Conservation (phyloP, 2,888 invertebrate species). For the Noctua fimbriata region DNA sequence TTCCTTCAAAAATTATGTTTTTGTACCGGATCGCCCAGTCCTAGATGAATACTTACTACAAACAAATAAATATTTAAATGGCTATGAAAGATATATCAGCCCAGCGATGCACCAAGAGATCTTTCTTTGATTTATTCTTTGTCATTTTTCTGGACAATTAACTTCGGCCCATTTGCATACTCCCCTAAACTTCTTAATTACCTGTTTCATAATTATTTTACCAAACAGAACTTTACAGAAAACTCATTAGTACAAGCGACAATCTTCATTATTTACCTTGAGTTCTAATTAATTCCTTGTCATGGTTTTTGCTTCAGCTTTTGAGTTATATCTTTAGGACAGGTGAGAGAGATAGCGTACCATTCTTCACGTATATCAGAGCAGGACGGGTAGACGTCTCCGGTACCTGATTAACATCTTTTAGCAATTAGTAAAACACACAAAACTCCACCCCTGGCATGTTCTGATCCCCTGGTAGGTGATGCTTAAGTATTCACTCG, state of each 20-base stretch:
- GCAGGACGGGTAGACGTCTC: constrained; percentile 78
- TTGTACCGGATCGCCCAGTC: not conserved
- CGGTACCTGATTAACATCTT: constrained; percentile 90
- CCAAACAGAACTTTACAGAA: constrained; percentile 78
- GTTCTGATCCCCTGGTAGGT: constrained; percentile 89
- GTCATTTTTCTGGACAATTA: constrained; percentile 79
- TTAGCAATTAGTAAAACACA: constrained; percentile 92
- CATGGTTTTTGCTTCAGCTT: constrained; percentile 90
- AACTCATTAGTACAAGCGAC: constrained; percentile 89
- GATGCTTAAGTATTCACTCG: constrained; percentile 89
- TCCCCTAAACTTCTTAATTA: constrained; percentile 86
- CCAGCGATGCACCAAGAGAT: constrained; percentile 18
- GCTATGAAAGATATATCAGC: not conserved
- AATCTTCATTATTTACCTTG: constrained; percentile 90
- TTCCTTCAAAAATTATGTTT: not conserved
- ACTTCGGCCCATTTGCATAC: constrained; percentile 77
- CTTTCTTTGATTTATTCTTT: constrained; percentile 42
- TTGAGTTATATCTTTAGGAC: constrained; percentile 87
- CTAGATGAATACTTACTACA: not conserved
- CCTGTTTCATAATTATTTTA: constrained; percentile 86
- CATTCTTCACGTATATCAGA: constrained; percentile 61
- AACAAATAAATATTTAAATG: constrained; percentile 2
- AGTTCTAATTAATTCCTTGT: constrained; percentile 90
- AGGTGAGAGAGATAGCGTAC: constrained; percentile 74
- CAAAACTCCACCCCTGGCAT: constrained; percentile 91